Conservation (phyloP, 2,888 invertebrate species). For the Aphrophora alni region DNA sequence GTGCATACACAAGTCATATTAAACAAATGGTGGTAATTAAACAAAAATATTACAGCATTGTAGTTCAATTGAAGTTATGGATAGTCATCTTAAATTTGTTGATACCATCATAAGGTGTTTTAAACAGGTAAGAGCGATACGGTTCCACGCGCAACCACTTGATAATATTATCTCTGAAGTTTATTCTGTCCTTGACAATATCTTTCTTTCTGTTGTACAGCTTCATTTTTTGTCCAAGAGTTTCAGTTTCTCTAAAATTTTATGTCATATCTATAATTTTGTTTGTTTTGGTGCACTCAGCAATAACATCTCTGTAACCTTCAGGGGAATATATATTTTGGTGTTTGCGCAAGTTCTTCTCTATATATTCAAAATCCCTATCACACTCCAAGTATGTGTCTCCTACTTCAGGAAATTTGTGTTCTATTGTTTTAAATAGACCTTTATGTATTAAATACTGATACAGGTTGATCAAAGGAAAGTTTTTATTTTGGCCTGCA, state of each 20-base stretch:
- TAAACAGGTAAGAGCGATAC: constrained; percentile 31
- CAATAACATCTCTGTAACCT: constrained; percentile 51
- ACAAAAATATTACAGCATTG: no score
- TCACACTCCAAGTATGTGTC: constrained; percentile 54
- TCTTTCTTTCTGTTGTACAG: constrained; percentile 27
- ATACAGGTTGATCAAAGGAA: constrained; percentile 27
- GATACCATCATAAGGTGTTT: constrained; percentile 26
- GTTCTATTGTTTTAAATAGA: constrained; percentile 51
- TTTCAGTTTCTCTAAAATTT: constrained; percentile 42
- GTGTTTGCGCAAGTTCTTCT: constrained; percentile 52
- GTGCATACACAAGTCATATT: no score
- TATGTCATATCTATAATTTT: constrained; percentile 47
- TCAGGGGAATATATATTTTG: constrained; percentile 50
- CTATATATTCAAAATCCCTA: constrained; percentile 53
- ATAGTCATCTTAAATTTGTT: no score
- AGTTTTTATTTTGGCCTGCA: constrained; percentile 40
- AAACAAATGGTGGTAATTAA: no score
- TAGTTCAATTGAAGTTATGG: no score
- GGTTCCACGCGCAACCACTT: constrained; percentile 28
- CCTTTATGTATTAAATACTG: constrained; percentile 48
- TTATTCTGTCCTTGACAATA: constrained; percentile 12
- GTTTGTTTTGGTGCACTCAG: constrained; percentile 43
- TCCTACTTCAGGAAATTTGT: constrained; percentile 55
- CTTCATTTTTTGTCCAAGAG: constrained; percentile 10
- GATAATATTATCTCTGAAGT: constrained; percentile 32